A percentile compares a stretch with the other conserved stretches of the same genome.
Evolutionary conservation across 2,113 vertebrate species (phyloP).

Genomic region (Ptyas mucosa): DNA sequence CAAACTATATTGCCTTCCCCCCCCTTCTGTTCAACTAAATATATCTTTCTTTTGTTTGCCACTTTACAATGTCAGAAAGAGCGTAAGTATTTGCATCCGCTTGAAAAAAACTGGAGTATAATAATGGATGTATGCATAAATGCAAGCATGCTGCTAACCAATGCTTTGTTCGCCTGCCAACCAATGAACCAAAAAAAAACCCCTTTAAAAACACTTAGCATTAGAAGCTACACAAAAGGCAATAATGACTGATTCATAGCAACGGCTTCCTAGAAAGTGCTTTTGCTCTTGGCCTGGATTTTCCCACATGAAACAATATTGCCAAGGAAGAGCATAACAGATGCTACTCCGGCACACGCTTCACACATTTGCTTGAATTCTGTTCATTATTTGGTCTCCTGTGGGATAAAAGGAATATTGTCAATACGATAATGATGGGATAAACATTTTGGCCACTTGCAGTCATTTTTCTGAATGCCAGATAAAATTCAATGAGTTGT

Average conservation of each 20-base stretch:
- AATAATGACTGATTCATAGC: conserved; percentile 40
- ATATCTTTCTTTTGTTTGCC: background rate
- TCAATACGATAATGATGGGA: conserved; percentile 50
- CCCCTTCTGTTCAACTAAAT: background rate
- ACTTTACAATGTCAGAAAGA: background rate
- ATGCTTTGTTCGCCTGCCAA: background rate
- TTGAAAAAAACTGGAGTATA: background rate
- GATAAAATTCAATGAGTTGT: conserved; percentile 42
- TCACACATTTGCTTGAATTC: conserved; percentile 1
- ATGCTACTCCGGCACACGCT: conserved; percentile 24
- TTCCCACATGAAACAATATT: conserved; percentile 25
- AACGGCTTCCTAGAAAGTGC: conserved; percentile 35
- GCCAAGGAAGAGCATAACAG: conserved; percentile 28
- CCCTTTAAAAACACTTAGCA: background rate
- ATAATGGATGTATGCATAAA: background rate
- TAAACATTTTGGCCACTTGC: conserved; percentile 59
- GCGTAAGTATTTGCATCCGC: background rate
- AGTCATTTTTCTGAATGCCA: conserved; percentile 55
- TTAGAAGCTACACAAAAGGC: background rate
- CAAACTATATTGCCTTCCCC: background rate
- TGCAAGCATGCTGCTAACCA: background rate
- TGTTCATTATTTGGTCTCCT: conserved; percentile 52
- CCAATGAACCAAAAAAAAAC: background rate
- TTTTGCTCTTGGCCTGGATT: conserved; percentile 17
- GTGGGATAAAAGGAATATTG: conserved; percentile 45